Evolutionary conservation across 2,797 vertebrate genomes (phyloP).

Genomic region (Halcyon badia): DNA sequence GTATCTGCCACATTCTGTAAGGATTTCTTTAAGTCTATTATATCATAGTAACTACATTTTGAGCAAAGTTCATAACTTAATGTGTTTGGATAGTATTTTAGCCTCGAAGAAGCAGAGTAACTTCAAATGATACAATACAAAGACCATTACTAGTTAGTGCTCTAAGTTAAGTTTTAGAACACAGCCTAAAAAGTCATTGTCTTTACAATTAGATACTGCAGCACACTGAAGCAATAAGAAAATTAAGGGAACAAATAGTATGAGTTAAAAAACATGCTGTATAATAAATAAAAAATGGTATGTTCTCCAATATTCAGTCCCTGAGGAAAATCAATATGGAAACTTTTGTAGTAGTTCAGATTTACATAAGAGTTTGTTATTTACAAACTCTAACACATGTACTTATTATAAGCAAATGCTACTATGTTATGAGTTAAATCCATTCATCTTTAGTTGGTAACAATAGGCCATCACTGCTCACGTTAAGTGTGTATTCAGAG

Average conservation of each 20-base stretch:
- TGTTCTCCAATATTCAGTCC: background rate
- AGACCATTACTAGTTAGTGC: background rate
- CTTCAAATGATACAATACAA: background rate
- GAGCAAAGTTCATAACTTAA: background rate
- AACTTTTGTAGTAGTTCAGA: background rate
- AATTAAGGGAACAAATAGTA: background rate
- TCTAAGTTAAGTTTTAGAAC: background rate
- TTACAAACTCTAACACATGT: background rate
- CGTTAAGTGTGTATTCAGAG: background rate
- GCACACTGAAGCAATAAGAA: background rate
- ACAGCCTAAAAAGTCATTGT: background rate
- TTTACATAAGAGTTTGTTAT: background rate
- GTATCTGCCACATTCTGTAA: background rate
- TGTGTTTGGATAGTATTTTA: background rate
- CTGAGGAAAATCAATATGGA: background rate
- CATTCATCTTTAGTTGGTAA: background rate
- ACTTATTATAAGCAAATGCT: background rate
- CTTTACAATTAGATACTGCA: background rate
- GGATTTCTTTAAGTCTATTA: background rate
- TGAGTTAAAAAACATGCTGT: background rate
- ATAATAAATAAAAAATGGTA: background rate
- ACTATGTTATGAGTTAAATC: background rate
- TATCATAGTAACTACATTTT: background rate
- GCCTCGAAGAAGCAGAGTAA: background rate
- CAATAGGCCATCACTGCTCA: background rate